These are phyloP conservation scores for Mirounga angustirostris DNA, from an alignment of 2,113 vertebrate genomes.

Conservation along the genomic window DNA sequence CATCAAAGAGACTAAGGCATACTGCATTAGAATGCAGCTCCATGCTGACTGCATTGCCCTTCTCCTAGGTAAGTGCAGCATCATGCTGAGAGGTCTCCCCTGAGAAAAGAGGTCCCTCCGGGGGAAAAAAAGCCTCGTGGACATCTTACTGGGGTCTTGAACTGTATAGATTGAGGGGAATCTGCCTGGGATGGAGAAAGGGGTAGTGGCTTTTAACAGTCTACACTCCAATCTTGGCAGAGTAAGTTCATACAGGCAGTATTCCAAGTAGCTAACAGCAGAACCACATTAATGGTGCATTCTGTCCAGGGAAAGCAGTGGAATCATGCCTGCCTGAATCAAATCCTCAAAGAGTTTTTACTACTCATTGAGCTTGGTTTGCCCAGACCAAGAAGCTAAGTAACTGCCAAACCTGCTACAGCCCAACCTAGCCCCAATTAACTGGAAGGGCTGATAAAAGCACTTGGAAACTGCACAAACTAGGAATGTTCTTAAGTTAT, in stretches of 20 bases:
- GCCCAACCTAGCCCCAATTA: background rate
- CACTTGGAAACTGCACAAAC: background rate
- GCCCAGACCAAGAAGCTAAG: background rate
- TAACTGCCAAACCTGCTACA: background rate
- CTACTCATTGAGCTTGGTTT: background rate
- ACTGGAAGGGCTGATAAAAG: background rate
- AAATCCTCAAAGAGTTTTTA: background rate
- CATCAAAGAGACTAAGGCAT: background rate
- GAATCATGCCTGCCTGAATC: background rate
- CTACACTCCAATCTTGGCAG: background rate
- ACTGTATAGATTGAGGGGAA: background rate
- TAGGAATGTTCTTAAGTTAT: background rate
- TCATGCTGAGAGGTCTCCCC: background rate
- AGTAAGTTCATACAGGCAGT: background rate
- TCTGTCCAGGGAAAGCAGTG: background rate
- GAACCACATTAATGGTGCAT: background rate
- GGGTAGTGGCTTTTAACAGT: background rate
- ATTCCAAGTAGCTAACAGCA: background rate
- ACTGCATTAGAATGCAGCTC: background rate
- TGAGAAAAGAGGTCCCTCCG: background rate
- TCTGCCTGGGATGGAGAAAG: background rate
- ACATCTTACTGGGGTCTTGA: background rate
- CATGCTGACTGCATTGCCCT: background rate
- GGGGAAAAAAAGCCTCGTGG: background rate
- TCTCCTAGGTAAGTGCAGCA: background rate